Base-by-base conservation (phyloP, 2,888 invertebrate genomes). In the Drosophila maculinotata region DNA sequence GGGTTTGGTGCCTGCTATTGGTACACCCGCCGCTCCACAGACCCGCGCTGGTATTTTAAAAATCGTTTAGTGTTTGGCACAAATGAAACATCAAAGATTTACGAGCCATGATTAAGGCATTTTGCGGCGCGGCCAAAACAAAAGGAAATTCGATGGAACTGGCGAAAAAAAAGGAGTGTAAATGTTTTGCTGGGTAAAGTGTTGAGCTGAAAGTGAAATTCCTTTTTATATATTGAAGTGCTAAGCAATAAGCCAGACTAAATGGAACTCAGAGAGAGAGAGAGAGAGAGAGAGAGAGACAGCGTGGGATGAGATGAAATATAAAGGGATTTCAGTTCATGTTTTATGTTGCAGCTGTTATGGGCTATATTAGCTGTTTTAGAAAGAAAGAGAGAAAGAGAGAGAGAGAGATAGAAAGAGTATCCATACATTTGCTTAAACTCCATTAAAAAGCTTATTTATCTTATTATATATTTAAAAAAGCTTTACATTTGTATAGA, bases 31-130 rank as follows among this genome's bases (percentile, higher is more conserved):
- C 8, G n/a, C 2, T 8, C 20, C 1, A 38, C 41, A 6, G 28
- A 30, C 14, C 9, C 26, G 14, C 25, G 30, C 14, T 42, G 70
- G 52, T 44, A 66, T 75, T 87, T 82, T 82, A 82, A 87, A 87
- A 87, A 82, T 75, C 87, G 81, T 64, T 82, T 82, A 87, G 82
- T 85, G 66, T 65, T 81, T 78, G 82, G 79, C 88, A 85, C 87
- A 88, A 88, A 88, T 83, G 87, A 88, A 83, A 86, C 83, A 88
- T 83, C 88, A 83, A 83, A 83, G 83, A 83, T 88, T 83, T 83
- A 83, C 88, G 83, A 83, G 84, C 87, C 65, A 72, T 86, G 88
- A 86, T 88, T 83, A 88, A 86, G 71, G 80, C 80, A 71, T 80
- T 80, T 69, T 82, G 75, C 35, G 66, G 51, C 60, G 23, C 59